Base-by-base conservation (phyloP, 2,888 invertebrate genomes). In the Taphrorychus bicolor region DNA sequence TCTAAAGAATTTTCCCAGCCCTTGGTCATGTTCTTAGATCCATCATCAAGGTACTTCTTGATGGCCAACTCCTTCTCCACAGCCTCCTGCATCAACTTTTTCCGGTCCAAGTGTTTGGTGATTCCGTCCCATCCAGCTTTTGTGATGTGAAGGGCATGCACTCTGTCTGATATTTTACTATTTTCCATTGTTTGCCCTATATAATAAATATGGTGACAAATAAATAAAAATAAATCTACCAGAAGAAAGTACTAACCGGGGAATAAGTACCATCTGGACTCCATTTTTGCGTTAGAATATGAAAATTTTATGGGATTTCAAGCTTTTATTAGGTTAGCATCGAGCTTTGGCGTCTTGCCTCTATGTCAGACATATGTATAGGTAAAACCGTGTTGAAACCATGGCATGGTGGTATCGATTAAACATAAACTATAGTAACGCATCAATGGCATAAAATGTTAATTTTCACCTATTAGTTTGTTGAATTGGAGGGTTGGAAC, bases 1-100 rank as follows among this genome's bases (percentile, higher is more conserved):
- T 83, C 80, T 40, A 82, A 74, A 0, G 83, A 83, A 48, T 83
- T 81, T n/a, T 78, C 79, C 84, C 83, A 85, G 58, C 76, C 77
- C 70, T 79, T 79, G 0, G 82, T 83, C 81, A 85, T 81, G 7
- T 77, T 76, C 45, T 81, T 78, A 0, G 83, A 83, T 0, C 79
- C 82, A 14, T 83, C 77, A 62, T 82, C 82, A 21, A 84, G 69
- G 41, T 81, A 78, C 42, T 79, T 75, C 48, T 78, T 80, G 19
- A 80, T 77, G 5, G 79, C 81, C 7, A 76, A 73, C 45, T 84
- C 83, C 32, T 80, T 78, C 2, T 82, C 82, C 0, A 74, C 67
- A 1, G 75, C 73, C 63, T 80, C 79, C 51, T 75, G 73, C n/a
- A 75, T 71, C 0, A 71, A 22, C 14, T 76, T 73, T 18, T 76